Evolutionary conservation across 1,140 invertebrate species (phyloP).

Genomic region (Campoletis sonorensis): DNA sequence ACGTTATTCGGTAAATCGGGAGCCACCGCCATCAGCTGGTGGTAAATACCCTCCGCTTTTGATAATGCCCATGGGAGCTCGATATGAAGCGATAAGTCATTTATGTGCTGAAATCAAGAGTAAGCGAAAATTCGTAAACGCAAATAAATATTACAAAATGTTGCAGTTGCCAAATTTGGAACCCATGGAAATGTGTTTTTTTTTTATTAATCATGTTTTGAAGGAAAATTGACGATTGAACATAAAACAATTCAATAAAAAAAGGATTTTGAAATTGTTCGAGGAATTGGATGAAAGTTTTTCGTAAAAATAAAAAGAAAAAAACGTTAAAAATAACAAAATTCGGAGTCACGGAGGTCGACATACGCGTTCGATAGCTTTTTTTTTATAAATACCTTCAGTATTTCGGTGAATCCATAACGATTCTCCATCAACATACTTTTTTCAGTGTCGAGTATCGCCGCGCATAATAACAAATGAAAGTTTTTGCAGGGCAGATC

Average conservation of each 20-base stretch:
- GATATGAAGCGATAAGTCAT: slow-evolving; percentile 91
- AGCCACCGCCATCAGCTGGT: slow-evolving; percentile 85
- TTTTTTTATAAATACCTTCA: slow-evolving; percentile 83
- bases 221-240: no score
- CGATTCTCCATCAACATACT: slow-evolving; percentile 90
- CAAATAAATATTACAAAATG: no score
- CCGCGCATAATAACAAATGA: slow-evolving; percentile 92
- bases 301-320: no score
- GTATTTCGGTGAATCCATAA: slow-evolving; percentile 96
- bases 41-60: slow-evolving; percentile 92
- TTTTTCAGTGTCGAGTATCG: slow-evolving; percentile 93
- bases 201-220: no score
- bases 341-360: no score
- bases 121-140: slow-evolving; percentile 38
- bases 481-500: slow-evolving; percentile 95
- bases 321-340: no score
- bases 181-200: slow-evolving; percentile 28
- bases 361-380: no score
- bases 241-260: no score
- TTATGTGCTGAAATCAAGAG: slow-evolving; percentile 93
- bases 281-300: no score
- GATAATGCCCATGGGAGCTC: slow-evolving; percentile 88
- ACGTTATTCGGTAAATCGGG: slow-evolving; percentile 82
- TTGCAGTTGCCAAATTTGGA: no score
- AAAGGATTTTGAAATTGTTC: no score